A percentile compares a stretch with the other conserved stretches of the same genome.
These are phyloP conservation scores for Pygocentrus nattereri DNA, from an alignment of 2,797 vertebrate species.

Conservation along the genomic window DNA sequence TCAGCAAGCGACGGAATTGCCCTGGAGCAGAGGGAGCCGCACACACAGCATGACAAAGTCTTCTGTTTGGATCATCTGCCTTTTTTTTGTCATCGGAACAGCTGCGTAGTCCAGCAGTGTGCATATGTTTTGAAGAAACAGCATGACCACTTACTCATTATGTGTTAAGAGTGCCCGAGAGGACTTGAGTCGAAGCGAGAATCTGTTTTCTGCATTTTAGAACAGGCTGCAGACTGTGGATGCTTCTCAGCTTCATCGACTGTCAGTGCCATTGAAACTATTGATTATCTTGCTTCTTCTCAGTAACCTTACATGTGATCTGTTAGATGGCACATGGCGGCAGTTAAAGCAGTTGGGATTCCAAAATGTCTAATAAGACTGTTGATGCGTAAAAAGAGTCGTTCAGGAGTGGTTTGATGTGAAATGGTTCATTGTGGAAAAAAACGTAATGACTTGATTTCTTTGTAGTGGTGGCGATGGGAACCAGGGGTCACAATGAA, in stretches of 20 bases:
- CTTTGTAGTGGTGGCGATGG: no score
- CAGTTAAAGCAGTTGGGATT: neutral
- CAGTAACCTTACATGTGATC: neutral
- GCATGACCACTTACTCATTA: constrained; percentile 8
- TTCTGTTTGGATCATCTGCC: constrained; percentile 8
- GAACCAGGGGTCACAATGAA: no score
- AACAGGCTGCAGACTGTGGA: neutral
- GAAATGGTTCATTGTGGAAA: no score
- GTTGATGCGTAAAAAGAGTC: no score
- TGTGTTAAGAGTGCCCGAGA: neutral
- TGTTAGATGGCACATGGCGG: neutral
- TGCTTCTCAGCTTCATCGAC: neutral
- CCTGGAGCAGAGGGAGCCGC: constrained; percentile 8
- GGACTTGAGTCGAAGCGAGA: neutral
- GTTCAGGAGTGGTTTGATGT: no score
- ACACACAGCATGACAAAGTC: neutral
- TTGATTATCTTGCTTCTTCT: neutral
- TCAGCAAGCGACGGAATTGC: neutral
- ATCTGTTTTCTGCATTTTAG: neutral
- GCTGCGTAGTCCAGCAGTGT: constrained; percentile 7
- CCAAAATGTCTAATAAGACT: no score
- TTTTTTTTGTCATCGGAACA: neutral
- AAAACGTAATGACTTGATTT: no score
- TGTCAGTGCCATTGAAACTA: neutral
- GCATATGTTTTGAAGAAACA: constrained; percentile 9